Evolutionary conservation across 2,888 invertebrate species (phyloP), one percentile per base, ranked within the genome.

Genomic region (Aradus depressus): DNA sequence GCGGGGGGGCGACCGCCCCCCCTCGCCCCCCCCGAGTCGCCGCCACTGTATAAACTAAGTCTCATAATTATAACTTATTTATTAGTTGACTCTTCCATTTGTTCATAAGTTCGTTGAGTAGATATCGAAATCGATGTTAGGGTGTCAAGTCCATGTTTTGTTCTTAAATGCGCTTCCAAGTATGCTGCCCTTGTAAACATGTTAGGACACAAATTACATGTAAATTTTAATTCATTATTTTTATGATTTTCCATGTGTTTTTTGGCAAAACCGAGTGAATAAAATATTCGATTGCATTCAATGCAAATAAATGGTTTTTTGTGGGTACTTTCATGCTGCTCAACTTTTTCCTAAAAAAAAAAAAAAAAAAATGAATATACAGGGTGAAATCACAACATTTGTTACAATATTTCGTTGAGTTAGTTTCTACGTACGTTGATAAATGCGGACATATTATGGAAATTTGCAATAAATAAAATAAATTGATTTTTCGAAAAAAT

Each of bases 101-200:
- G 48, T 28, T 48, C 23, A 19, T 38, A 48, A 16, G 37, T 48
- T 37, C 28, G 37, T 22, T 48, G 26, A 28, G 38, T 19, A 1
- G 48, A 48, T 23, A 48, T 48, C 10, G 48, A 37, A 19, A 48
- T 48, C 3, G 48, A 48, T 25, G 48, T 28, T 10, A 12, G 12
- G 3, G 48, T 26, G 26, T 48, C 48, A 1, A 48, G 19, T n/a
- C 48, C 48, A 39, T 48, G 48, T 12, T 48, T 16, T 2, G 35
- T 39, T 39, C 14, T 39, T 4, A 48, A 21, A 23, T 48, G 48
- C 14, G 26, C 3, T 48, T 48, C 48, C n/a, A 48, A 38, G n/a
- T 48, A 48, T 12, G 48, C 48, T 6, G 48, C 48, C 34, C 48
- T 23, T 3, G 48, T 38, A 10, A 48, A 48, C 48, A 48, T 48